These are phyloP conservation scores for Chanos chanos DNA, from an alignment of 2,797 vertebrate genomes.

Conservation along the genomic window DNA sequence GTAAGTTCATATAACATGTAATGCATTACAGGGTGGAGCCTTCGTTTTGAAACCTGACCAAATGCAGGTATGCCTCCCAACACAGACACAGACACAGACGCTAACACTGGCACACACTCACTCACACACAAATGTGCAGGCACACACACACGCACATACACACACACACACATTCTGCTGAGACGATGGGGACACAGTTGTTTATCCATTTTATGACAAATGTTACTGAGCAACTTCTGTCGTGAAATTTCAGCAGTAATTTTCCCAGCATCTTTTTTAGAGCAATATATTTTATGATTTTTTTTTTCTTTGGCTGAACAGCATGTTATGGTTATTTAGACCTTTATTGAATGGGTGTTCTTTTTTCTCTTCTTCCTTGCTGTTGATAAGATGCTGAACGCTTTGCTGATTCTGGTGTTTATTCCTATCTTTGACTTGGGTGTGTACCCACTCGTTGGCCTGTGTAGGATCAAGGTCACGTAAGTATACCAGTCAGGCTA, in stretches of 20 bases:
- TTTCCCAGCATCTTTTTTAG: slow-evolving; percentile 40
- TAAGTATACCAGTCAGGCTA: slow-evolving; percentile 74
- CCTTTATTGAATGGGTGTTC: slow-evolving; percentile 1
- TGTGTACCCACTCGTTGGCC: slow-evolving; percentile 82
- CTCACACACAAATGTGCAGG: background rate
- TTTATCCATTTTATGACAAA: slow-evolving; percentile 12
- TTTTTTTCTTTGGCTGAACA: too few species aligned
- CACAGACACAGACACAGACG: background rate
- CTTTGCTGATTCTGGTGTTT: slow-evolving; percentile 89
- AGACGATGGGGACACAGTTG: background rate
- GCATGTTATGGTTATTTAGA: slow-evolving; percentile 43
- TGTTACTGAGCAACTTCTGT: slow-evolving; percentile 10
- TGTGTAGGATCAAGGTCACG: slow-evolving; percentile 86
- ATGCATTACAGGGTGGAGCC: slow-evolving; percentile 74
- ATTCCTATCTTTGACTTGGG: slow-evolving; percentile 91
- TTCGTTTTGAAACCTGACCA: slow-evolving; percentile 89
- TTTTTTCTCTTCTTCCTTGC: background rate
- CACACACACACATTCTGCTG: background rate
- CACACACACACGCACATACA: background rate
- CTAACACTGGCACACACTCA: background rate
- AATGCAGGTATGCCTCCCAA: slow-evolving; percentile 99
- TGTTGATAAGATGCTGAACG: slow-evolving; percentile 85
- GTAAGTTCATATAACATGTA: slow-evolving; percentile 39
- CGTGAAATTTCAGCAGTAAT: slow-evolving; percentile 14
- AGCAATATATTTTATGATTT: slow-evolving; percentile 40